Conservation (phyloP, 1,140 invertebrate species). For the Bactericera cockerelli region DNA sequence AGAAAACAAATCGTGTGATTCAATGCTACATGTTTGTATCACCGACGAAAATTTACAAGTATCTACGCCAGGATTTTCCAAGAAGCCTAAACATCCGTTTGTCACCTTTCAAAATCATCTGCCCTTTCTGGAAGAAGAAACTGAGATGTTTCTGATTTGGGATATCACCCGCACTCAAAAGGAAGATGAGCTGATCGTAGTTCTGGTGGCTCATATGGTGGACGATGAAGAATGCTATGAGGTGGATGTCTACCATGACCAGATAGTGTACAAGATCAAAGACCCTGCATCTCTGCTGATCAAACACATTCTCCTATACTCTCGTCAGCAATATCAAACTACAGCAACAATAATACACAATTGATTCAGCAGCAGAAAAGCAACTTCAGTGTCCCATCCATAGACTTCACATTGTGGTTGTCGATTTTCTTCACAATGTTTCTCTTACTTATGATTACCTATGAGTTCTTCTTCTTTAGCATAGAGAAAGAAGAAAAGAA, state of each 20-base stretch:
- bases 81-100: not conserved
- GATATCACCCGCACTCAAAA: not conserved
- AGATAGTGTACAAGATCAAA: not conserved
- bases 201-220: not conserved
- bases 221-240: not conserved
- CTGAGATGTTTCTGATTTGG: not conserved
- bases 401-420: too few species aligned
- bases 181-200: not conserved
- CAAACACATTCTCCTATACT: not conserved
- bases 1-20: not conserved
- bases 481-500: too few species aligned
- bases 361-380: not conserved
- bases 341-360: not conserved
- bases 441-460: too few species aligned
- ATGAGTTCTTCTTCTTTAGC: too few species aligned
- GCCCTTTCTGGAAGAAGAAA: constrained; percentile 2
- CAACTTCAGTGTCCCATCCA: too few species aligned
- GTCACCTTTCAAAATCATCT: not conserved
- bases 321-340: not conserved
- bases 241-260: not conserved
- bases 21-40: not conserved
- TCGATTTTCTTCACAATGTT: too few species aligned
- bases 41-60: not conserved
- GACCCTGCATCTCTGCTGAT: not conserved
- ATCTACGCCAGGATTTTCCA: not conserved